Evolutionary conservation across 2,113 vertebrate species (phyloP), one percentile per base, ranked within the genome.

Genomic region (Arothron firmamentum): DNA sequence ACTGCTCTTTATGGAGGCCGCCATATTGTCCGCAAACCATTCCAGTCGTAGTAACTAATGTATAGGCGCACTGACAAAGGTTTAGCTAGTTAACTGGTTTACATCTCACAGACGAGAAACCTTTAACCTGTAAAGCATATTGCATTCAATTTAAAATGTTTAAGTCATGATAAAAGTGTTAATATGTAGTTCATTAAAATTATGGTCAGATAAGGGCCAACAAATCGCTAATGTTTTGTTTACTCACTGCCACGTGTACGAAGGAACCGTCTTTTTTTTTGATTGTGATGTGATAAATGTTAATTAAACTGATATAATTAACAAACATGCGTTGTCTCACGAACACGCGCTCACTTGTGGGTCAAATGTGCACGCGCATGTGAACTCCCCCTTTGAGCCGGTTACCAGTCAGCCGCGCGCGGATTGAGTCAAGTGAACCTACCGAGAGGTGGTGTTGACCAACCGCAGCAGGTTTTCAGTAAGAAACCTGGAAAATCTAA

Each of bases 361-460:
- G 71, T 76, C 72, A 67, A 73, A 75, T 6, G 50, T 54, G 75
- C 59, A 69, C 67, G 71, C 66, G 77, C 79, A 83, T 63, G 72
- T 75, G 60, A 56, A 67, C 73, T 41, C 65, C 78, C 75, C 82
- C 78, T 60, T 68, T 20, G 60, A 75, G 66, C 82, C 79, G 77
- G 80, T 83, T 75, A 65, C 71, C 82, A 83, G 75, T 85, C 76
- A 82, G 70, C 82, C 82, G 85, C 85, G 88, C 88, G 87, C 85
- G 85, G 85, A 87, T 82, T 79, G 83, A 89, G 82, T 83, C 85
- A 81, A 89, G 85, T 62, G 80, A 83, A 75, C 67, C 82, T 84
- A 86, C 77, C 82, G 81, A 76, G 83, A 87, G 84, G 85, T 83
- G 84, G 87, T 84, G 75, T 81, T 81, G 86, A 85, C 82, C 74